Conservation (phyloP, 2,797 vertebrate species). For the Xyrichtys novacula region DNA sequence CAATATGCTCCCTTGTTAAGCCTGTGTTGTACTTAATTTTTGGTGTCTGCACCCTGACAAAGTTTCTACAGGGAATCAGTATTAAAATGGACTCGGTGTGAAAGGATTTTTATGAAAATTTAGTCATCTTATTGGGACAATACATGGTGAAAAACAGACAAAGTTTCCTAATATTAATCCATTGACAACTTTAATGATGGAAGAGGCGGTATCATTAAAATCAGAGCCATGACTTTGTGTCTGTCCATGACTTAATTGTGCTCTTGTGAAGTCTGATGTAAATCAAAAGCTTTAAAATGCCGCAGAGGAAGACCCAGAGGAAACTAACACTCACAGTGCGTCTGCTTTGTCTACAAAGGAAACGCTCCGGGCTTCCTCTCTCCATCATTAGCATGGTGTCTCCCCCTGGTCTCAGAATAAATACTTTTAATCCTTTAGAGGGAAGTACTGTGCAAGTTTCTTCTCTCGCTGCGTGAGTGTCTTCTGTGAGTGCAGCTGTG, state of each 20-base stretch:
- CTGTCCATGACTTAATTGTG: neutral
- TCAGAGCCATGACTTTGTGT: neutral
- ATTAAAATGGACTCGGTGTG: no score
- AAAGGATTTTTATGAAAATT: no score
- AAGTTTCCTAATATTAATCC: conserved; percentile 12
- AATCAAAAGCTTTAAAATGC: conserved; percentile 28
- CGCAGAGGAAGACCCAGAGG: conserved; percentile 28
- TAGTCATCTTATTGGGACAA: no score
- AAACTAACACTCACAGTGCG: conserved; percentile 12
- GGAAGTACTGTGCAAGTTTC: conserved; percentile 33
- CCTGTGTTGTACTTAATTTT: no score
- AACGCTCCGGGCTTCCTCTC: conserved; percentile 15
- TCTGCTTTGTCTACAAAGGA: conserved; percentile 45
- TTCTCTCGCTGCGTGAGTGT: conserved; percentile 6
- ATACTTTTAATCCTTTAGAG: conserved; percentile 38
- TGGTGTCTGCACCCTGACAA: no score
- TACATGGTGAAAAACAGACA: no score
- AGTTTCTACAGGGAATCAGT: no score
- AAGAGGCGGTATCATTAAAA: conserved; percentile 13
- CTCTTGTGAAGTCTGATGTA: conserved; percentile 16
- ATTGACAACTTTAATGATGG: conserved; percentile 9
- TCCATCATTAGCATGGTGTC: conserved; percentile 32
- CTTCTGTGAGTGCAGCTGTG: conserved; percentile 44
- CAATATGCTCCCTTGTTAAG: no score
- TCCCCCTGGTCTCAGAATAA: neutral